A percentile compares a stretch with the other conserved stretches of the same genome.
These are phyloP conservation scores for Holothuria leucospilota DNA, from an alignment of 53 echinoderm and acorn worm species.

Conservation along the genomic window DNA sequence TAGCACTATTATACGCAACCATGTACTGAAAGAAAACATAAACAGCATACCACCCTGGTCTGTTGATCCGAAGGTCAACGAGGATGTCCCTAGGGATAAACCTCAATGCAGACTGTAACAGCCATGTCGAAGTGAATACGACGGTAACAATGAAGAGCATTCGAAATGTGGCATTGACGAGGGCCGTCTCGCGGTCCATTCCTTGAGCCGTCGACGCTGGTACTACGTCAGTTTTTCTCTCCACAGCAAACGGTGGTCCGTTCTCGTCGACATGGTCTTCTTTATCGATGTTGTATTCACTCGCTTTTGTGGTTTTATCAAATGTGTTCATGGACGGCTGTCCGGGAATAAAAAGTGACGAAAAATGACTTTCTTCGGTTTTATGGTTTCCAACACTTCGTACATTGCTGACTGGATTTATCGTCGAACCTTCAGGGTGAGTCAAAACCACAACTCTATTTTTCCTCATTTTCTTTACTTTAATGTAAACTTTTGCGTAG, in stretches of 20 bases:
- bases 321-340: too few relatives aligned
- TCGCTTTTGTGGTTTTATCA: too few relatives aligned
- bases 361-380: too few relatives aligned
- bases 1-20: neutral
- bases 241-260: too few relatives aligned
- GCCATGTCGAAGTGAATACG: neutral
- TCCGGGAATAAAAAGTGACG: too few relatives aligned
- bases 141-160: slow-evolving; percentile 31
- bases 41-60: slow-evolving; percentile 11
- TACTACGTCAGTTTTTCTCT: too few relatives aligned
- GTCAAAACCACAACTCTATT: neutral
- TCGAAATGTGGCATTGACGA: slow-evolving; percentile 23
- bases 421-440: neutral
- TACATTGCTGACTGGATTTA: neutral
- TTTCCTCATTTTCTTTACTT: neutral
- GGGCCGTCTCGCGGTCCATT: neutral
- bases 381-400: too few relatives aligned
- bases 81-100: neutral
- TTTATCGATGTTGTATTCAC: too few relatives aligned
- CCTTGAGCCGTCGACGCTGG: too few relatives aligned
- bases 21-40: neutral
- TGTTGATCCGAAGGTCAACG: neutral
- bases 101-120: neutral
- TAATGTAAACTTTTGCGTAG: neutral
- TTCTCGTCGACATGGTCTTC: too few relatives aligned